A percentile compares a stretch with the other conserved stretches of the same genome.
phyloP scores from a whole-genome alignment of 2,113 vertebrate species.

The Plecturocebus donacophilus region DNA sequence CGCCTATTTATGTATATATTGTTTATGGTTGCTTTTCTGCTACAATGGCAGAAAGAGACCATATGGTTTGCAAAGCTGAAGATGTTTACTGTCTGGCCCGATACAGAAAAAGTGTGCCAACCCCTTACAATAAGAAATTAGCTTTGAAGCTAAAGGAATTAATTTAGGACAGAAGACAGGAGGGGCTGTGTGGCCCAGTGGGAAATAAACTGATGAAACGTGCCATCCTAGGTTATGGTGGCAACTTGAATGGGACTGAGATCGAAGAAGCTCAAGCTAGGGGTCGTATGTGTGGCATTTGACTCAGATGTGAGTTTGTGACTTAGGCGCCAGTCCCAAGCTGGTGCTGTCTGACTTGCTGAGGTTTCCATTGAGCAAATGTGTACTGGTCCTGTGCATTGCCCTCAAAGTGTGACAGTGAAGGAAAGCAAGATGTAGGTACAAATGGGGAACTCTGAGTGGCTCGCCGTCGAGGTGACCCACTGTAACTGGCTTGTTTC shows the following conservation, averaged over 20 bases:
- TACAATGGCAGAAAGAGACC: neutral
- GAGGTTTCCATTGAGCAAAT: neutral
- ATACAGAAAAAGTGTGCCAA: neutral
- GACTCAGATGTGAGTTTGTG: neutral
- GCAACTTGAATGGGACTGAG: neutral
- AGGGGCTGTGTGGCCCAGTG: neutral
- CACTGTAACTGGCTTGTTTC: accelerated
- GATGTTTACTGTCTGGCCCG: neutral
- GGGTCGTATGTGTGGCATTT: neutral
- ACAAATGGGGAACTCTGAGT: neutral
- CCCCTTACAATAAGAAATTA: neutral
- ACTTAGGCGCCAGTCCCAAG: neutral
- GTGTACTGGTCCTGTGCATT: neutral
- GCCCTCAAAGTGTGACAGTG: neutral
- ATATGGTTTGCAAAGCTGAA: neutral
- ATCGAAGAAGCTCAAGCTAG: neutral
- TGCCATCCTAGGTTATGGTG: neutral
- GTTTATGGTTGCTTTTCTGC: neutral
- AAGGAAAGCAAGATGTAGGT: neutral
- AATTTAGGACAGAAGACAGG: neutral
- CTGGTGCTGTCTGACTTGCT: too few species aligned
- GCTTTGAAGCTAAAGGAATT: neutral
- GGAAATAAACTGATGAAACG: neutral
- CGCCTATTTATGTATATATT: too few species aligned
- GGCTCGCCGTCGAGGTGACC: accelerated